phyloP scores from a whole-genome alignment of 2,113 vertebrate genomes.

The Sisor rabdophorus region DNA sequence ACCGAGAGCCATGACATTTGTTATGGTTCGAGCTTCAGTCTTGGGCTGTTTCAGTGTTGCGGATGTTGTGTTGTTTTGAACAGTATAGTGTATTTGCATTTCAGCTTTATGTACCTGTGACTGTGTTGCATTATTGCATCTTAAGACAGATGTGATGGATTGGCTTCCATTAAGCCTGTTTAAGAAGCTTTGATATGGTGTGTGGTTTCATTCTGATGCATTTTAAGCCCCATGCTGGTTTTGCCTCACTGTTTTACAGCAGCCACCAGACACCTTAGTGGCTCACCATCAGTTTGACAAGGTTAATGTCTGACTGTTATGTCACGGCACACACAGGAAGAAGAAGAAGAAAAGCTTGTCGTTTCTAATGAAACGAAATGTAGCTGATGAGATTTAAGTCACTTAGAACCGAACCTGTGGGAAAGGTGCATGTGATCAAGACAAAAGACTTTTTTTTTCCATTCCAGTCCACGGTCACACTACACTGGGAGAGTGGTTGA shows the following conservation, averaged over 20 bases:
- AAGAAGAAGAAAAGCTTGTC: neutral
- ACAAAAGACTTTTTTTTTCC: conserved; percentile 4
- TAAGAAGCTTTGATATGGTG: too few species aligned
- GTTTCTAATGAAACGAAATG: neutral
- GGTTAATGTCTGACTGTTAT: conserved; percentile 23
- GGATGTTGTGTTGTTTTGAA: neutral
- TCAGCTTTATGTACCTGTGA: conserved; percentile 10
- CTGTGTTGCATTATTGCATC: conserved; percentile 19
- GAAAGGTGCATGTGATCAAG: neutral
- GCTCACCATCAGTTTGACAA: conserved; percentile 1
- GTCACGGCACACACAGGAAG: neutral
- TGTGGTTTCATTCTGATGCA: too few species aligned
- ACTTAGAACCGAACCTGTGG: neutral
- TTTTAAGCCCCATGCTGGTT: too few species aligned
- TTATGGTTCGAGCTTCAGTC: neutral
- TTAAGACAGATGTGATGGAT: neutral
- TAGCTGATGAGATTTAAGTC: neutral
- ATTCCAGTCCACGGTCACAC: neutral
- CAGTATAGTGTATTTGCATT: neutral
- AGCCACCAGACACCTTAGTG: neutral
- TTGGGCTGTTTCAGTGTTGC: neutral
- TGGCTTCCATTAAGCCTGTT: neutral
- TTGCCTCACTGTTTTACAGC: neutral
- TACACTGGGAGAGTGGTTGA: neutral
- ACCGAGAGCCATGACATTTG: neutral